Conservation (phyloP, 2,113 vertebrate species). For the Mus musculus region DNA sequence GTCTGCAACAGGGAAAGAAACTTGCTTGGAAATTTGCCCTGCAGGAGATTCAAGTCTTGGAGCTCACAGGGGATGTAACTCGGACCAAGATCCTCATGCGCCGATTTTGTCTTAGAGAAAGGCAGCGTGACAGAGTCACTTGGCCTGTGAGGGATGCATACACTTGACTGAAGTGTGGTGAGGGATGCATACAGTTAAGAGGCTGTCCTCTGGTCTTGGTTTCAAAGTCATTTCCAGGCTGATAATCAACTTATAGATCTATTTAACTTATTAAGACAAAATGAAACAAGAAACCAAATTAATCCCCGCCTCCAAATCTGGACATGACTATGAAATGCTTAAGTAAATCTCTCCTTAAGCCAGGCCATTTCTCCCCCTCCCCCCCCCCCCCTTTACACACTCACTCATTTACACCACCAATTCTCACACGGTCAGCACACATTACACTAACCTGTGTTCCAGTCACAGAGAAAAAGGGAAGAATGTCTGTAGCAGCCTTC, state of each 20-base stretch:
- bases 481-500: not conserved
- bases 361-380: not conserved
- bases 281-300: not conserved
- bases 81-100: not conserved
- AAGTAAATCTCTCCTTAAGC: not conserved
- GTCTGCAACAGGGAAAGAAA: not conserved
- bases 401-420: not conserved
- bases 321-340: not conserved
- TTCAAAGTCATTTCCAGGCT: not conserved
- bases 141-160: not conserved
- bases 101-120: not conserved
- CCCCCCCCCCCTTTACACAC: too few relatives aligned
- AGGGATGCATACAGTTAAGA: not conserved
- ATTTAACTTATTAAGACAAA: not conserved
- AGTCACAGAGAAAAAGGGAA: not conserved
- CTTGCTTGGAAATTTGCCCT: not conserved
- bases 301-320: not conserved
- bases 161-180: not conserved
- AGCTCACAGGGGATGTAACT: not conserved
- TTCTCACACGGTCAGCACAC: not conserved
- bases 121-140: not conserved
- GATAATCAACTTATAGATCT: not conserved
- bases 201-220: not conserved
- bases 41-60: conserved; percentile 8
- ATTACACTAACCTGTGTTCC: not conserved